A percentile compares a stretch with the other conserved stretches of the same genome.
Evolutionary conservation across 2,797 vertebrate genomes (phyloP).

Genomic region (Anas georgica): DNA sequence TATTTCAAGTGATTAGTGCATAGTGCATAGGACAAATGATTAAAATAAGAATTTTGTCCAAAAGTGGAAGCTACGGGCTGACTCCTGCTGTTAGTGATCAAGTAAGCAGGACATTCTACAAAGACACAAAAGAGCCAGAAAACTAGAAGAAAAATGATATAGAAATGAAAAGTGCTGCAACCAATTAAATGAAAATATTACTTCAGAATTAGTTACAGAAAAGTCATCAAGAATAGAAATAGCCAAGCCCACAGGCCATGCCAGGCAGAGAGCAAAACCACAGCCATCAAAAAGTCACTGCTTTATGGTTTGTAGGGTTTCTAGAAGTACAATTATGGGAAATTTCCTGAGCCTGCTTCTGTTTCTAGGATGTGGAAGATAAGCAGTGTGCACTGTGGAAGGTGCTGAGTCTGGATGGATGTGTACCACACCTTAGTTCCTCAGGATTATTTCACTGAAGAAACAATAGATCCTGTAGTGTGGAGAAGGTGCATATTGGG

Average conservation of each 20-base stretch:
- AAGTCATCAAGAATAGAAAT: neutral
- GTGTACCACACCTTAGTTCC: neutral
- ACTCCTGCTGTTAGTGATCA: neutral
- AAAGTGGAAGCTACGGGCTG: neutral
- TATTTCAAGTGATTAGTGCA: neutral
- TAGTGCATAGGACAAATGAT: neutral
- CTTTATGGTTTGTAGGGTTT: neutral
- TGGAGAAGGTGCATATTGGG: neutral
- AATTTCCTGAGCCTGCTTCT: neutral
- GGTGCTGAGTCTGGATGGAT: neutral
- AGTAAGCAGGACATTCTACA: neutral
- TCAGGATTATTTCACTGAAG: neutral
- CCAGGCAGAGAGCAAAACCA: neutral
- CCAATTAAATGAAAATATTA: neutral
- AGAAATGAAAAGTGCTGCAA: neutral
- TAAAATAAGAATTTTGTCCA: neutral
- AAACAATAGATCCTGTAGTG: neutral
- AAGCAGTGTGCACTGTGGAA: fast-evolving
- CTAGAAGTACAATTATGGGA: neutral
- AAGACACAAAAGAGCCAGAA: neutral
- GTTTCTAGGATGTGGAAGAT: neutral
- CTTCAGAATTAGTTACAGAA: neutral
- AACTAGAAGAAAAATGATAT: neutral
- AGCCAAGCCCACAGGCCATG: neutral
- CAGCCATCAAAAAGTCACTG: neutral